These are phyloP conservation scores for Cistogaster globosa DNA, from an alignment of 2,888 invertebrate species.

Conservation along the genomic window DNA sequence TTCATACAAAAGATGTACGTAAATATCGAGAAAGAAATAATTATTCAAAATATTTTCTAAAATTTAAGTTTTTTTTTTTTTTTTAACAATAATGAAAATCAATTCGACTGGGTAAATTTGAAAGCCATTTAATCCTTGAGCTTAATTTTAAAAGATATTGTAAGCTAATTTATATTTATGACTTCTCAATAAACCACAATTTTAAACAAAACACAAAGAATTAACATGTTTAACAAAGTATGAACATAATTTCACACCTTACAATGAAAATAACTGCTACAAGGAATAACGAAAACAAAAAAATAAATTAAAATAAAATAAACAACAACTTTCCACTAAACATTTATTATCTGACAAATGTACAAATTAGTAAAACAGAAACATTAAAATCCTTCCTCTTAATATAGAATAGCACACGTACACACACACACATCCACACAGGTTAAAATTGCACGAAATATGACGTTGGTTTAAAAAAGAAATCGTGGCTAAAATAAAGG, in stretches of 20 bases:
- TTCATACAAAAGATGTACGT: too few relatives aligned
- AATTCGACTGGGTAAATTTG: background rate
- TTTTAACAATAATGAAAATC: too few relatives aligned
- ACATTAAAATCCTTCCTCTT: conserved; percentile 64
- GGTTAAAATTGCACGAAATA: conserved; percentile 25
- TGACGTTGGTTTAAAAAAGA: conserved; percentile 48
- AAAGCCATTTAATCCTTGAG: conserved; percentile 21
- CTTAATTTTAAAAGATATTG: conserved; percentile 42
- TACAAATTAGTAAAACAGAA: conserved; percentile 72
- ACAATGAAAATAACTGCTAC: conserved; percentile 43
- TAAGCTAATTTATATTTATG: conserved; percentile 66
- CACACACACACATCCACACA: background rate
- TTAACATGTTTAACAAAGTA: conserved; percentile 67
- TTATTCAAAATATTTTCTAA: too few relatives aligned
- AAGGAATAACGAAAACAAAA: conserved; percentile 9
- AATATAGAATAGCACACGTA: conserved; percentile 26
- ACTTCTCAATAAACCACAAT: conserved; percentile 52
- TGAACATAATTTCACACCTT: conserved; percentile 69
- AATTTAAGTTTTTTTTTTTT: too few relatives aligned
- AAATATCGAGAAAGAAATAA: too few relatives aligned
- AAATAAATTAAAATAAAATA: conserved; percentile 28
- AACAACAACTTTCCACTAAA: conserved; percentile 71
- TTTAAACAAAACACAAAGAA: background rate
- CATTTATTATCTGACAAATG: conserved; percentile 72
- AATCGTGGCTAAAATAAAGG: conserved; percentile 59